Percentiles rank a stretch among this genome's conserved stretches.
Evolutionary conservation across 92 coral and sea anemone genomes (phyloP).

Genomic region (Phenganax stokvisi): DNA sequence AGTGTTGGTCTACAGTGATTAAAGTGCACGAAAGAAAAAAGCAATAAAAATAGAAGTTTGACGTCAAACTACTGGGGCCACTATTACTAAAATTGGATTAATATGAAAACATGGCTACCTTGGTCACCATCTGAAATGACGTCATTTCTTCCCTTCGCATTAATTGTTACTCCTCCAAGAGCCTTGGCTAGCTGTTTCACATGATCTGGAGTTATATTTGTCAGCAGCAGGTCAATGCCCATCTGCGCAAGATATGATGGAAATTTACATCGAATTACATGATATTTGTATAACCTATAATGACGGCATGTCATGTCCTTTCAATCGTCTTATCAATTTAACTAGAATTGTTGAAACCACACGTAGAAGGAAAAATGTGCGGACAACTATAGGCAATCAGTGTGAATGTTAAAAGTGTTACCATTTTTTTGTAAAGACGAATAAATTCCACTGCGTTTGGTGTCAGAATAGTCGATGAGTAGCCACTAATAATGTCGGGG

Average conservation of each 20-base stretch:
- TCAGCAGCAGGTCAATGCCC: neutral
- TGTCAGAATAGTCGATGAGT: conserved; percentile 68
- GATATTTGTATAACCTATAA: neutral
- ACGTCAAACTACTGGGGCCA: too few relatives aligned
- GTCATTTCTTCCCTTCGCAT: conserved; percentile 76
- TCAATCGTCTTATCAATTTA: neutral
- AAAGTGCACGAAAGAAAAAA: too few relatives aligned
- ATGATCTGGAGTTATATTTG: conserved; percentile 41
- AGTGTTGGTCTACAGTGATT: too few relatives aligned
- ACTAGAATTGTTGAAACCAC: neutral
- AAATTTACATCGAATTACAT: neutral
- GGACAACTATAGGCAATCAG: too few relatives aligned
- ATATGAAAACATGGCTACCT: conserved; percentile 46
- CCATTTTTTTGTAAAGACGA: conserved; percentile 76
- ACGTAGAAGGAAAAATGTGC: too few relatives aligned
- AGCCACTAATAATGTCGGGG: conserved; percentile 76
- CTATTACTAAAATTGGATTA: too few relatives aligned
- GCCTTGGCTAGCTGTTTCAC: conserved; percentile 67
- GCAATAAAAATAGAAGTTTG: too few relatives aligned
- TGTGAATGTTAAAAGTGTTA: neutral
- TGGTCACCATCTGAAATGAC: conserved; percentile 83
- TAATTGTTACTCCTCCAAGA: conserved; percentile 82
- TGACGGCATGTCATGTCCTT: neutral
- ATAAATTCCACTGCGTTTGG: conserved; percentile 88
- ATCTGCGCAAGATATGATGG: neutral